Base-by-base conservation (phyloP, 2,888 invertebrate species). In the Camponotus fellah region DNA sequence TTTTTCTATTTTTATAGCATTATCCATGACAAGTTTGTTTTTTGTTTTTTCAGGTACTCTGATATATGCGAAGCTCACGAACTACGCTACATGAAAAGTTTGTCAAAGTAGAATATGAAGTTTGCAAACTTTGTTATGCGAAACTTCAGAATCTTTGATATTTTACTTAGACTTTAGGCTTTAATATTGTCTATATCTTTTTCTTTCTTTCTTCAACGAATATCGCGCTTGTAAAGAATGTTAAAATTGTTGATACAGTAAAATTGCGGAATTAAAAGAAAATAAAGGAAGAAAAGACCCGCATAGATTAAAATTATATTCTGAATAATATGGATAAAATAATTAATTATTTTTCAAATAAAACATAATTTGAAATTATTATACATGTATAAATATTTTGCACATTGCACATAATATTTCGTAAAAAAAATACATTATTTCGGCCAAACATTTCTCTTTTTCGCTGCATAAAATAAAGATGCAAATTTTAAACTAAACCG, bases 131-230 rank as follows among this genome's bases (percentile, higher is more conserved):
- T 79, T 32, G 26, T 76, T 65, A 34, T 8, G 32, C n/a, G 6
- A 58, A 68, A 77, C 43, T 77, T 68, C 9, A 66, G n/a, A 68
- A 68, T 68, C n/a, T 77, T 66, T 56, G 17, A 58, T 32, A 66
- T 58, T n/a, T 53, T 32, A 76, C 5, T 40, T 26, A n/a, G 26
- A 40, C 26, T 37, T 26, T 26, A 26, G 26, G 40, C 49, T 72
- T 60, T 32, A 12, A 43, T 40, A 3, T 64, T 53, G 9, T 1
- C 12, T 53, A 12, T 56, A 58, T 32, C 5, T 43, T 43, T 56
- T n/a, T 40, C 2, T 34, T 14, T 14, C 4, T 56, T 58, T 58
- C 14, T 37, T 5, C 34, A 65, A 6, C 0, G 2, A 62, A 40
- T 32, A 65, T 32, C 37, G 17, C 2, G 4, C 5, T 40, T 40